Conservation (phyloP, 2,797 vertebrate genomes). For the Diceros bicornis region DNA sequence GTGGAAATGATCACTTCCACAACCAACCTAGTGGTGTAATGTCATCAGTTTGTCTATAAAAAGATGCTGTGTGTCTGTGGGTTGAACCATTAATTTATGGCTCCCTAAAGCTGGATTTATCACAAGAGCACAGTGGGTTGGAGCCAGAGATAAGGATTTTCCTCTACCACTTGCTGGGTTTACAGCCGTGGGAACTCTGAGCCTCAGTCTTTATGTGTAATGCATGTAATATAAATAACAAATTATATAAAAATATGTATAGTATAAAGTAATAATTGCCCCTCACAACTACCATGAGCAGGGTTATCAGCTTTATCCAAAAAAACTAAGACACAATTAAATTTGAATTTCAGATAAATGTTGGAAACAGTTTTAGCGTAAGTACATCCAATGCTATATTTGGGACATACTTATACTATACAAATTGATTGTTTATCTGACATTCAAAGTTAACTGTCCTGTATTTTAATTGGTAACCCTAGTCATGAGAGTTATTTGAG, state of each 20-base stretch:
- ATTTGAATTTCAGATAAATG: background rate
- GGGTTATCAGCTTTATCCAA: background rate
- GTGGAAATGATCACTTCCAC: background rate
- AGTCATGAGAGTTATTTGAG: background rate
- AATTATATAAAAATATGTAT: background rate
- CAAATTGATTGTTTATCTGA: background rate
- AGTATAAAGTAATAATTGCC: background rate
- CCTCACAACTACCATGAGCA: background rate
- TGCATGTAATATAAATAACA: background rate
- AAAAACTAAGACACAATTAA: background rate
- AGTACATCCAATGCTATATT: background rate
- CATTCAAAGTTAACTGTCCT: background rate
- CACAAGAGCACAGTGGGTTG: background rate
- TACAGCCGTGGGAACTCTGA: background rate
- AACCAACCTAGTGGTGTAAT: background rate
- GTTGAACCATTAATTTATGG: background rate
- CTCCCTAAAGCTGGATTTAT: background rate
- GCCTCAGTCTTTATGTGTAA: background rate
- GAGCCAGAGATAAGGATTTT: background rate
- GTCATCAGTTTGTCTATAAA: background rate
- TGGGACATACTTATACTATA: background rate
- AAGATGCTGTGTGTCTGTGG: background rate
- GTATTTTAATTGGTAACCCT: background rate
- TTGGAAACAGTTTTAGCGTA: background rate
- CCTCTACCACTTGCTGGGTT: background rate